phyloP scores from a whole-genome alignment of 2,113 vertebrate genomes.

The Oncorhynchus mykiss region DNA sequence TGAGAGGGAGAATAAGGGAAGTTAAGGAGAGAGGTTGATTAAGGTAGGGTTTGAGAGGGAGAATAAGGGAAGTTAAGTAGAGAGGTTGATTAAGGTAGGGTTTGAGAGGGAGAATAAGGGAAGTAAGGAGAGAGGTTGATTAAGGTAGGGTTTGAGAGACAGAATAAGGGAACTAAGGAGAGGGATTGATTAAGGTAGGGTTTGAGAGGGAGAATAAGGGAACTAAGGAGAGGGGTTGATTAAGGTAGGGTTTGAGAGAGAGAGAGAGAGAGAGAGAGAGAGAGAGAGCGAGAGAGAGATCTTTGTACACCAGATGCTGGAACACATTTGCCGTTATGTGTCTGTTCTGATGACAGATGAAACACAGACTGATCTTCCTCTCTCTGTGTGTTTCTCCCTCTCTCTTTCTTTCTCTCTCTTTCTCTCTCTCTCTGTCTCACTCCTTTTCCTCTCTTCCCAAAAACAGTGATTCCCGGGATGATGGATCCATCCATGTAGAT shows the following conservation, averaged over 20 bases:
- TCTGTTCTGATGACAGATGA: conserved; percentile 72
- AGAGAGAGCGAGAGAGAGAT: conserved; percentile 46
- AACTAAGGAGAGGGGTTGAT: no score
- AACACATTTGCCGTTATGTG: conserved; percentile 69
- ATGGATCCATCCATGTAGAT: conserved; percentile 96
- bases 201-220: neutral
- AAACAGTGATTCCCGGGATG: conserved; percentile 92
- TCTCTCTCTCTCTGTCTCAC: neutral
- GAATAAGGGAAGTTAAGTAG: no score
- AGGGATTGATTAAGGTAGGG: neutral
- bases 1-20: no score
- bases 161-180: neutral
- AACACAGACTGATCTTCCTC: conserved; percentile 70
- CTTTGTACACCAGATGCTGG: conserved; percentile 71
- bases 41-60: no score
- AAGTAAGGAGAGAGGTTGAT: no score
- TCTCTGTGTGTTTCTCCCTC: neutral
- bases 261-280: neutral
- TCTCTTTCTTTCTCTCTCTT: neutral
- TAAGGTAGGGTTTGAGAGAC: neutral
- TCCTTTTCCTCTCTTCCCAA: conserved; percentile 58
- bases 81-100: no score
- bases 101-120: no score
- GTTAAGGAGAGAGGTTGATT: no score
- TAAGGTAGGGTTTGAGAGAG: neutral